Evolutionary conservation across 2,797 vertebrate species (phyloP).

Genomic region (Mus spretus): DNA sequence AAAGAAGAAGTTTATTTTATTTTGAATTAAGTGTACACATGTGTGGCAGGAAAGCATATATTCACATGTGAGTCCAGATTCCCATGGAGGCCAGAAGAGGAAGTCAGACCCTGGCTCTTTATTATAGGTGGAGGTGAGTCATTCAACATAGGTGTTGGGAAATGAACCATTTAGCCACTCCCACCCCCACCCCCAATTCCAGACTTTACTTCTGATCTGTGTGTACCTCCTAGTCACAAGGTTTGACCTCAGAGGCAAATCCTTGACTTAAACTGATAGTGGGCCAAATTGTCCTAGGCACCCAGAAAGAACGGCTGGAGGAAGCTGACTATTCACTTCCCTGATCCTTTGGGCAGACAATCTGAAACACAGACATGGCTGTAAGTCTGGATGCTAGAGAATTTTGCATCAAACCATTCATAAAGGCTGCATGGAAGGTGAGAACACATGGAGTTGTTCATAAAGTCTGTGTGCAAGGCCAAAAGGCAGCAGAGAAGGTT

Average conservation of each 20-base stretch:
- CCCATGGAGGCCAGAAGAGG: not conserved
- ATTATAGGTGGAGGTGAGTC: too few relatives aligned
- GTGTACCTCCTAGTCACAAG: not conserved
- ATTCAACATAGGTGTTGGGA: not conserved
- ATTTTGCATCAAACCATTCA: not conserved
- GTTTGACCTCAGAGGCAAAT: not conserved
- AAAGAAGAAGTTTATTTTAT: not conserved
- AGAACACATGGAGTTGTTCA: too few relatives aligned
- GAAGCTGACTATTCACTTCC: not conserved
- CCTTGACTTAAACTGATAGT: not conserved
- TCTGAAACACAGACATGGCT: not conserved
- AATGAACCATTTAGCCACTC: too few relatives aligned
- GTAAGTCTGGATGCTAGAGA: not conserved
- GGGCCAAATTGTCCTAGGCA: not conserved
- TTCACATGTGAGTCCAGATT: too few relatives aligned
- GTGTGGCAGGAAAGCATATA: not conserved
- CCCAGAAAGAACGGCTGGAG: not conserved
- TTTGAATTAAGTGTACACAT: not conserved
- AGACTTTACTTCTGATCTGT: not conserved
- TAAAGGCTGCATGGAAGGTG: not conserved
- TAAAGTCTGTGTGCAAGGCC: not conserved
- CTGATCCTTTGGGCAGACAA: not conserved
- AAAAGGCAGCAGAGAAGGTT: not conserved
- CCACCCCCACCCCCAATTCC: too few relatives aligned
- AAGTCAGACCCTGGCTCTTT: not conserved